Conservation (phyloP, 2,888 invertebrate genomes). For the Eristalis arbustorum region DNA sequence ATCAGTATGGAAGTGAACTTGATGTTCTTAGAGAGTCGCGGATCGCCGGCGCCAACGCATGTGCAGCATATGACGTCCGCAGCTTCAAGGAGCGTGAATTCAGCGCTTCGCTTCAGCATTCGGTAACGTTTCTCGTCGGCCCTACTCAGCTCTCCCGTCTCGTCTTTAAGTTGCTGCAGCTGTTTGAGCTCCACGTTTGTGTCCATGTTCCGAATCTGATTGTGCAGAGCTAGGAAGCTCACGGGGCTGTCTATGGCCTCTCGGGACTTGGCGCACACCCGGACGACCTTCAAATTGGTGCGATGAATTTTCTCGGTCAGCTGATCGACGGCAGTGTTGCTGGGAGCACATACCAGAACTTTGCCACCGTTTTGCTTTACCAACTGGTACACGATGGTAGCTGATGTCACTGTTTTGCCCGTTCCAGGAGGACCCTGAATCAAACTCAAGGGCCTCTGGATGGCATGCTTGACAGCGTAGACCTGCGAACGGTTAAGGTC, state of each 20-base stretch:
- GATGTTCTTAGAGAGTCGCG: conserved; percentile 90
- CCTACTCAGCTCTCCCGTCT: conserved; percentile 97
- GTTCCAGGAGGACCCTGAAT: conserved; percentile 96
- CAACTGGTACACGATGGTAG: conserved; percentile 98
- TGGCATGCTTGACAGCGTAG: conserved; percentile 98
- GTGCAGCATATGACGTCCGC: conserved; percentile 99
- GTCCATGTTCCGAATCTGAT: conserved; percentile 97
- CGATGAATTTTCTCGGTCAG: conserved; percentile 99
- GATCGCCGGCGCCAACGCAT: conserved; percentile 99
- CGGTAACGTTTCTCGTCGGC: conserved; percentile 97
- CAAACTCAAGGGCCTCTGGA: conserved; percentile 96
- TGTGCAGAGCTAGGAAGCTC: conserved; percentile 96
- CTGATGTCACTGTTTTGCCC: conserved; percentile 99
- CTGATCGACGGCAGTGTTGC: conserved; percentile 99
- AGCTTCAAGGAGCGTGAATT: conserved; percentile 93
- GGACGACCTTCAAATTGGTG: conserved; percentile 95
- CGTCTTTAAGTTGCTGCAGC: conserved; percentile 97
- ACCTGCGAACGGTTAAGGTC: conserved; percentile 98
- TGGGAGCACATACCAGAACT: conserved; percentile 98
- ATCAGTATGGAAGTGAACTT: conserved; percentile 98
- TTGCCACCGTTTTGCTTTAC: conserved; percentile 96
- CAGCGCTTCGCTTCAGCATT: conserved; percentile 93
- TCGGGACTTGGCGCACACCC: conserved; percentile 97
- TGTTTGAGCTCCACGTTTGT: conserved; percentile 96
- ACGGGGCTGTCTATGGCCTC: conserved; percentile 99